Percentiles rank a stretch among this genome's conserved stretches.
Evolutionary conservation across 2,797 vertebrate species (phyloP).

Genomic region (Macropodus opercularis): DNA sequence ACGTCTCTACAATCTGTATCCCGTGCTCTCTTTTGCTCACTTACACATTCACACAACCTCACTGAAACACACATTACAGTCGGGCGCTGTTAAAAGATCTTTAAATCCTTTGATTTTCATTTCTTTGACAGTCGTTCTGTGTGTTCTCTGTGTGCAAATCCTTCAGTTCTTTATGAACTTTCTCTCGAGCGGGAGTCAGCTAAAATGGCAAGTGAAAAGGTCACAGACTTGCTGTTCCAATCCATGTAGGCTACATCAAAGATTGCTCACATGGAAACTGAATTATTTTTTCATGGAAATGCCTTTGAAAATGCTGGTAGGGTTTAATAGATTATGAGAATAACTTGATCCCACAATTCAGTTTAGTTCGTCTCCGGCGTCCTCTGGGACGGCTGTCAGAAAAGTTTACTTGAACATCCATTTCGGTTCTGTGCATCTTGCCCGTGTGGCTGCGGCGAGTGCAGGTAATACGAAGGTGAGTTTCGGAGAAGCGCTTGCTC

Average conservation of each 20-base stretch:
- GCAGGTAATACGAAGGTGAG: slow-evolving; percentile 13
- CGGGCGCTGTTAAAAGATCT: slow-evolving; percentile 36
- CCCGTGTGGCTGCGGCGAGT: slow-evolving; percentile 5
- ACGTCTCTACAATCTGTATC: slow-evolving; percentile 3
- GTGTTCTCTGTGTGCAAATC: slow-evolving; percentile 25
- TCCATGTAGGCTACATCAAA: slow-evolving; percentile 44
- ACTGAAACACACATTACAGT: slow-evolving; percentile 18
- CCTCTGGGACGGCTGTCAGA: slow-evolving; percentile 51
- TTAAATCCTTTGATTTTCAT: slow-evolving; percentile 46
- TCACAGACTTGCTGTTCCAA: slow-evolving; percentile 46
- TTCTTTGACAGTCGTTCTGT: slow-evolving; percentile 40
- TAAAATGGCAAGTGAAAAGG: slow-evolving; percentile 62
- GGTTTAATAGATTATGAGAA: slow-evolving; percentile 65
- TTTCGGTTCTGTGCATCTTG: slow-evolving; percentile 27
- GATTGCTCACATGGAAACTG: slow-evolving; percentile 40
- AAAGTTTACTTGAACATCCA: slow-evolving; percentile 52
- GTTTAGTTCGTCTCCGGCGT: slow-evolving; percentile 31
- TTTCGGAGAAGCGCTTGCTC: slow-evolving; percentile 28
- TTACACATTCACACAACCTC: slow-evolving; percentile 19
- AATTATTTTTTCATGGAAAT: slow-evolving; percentile 60
- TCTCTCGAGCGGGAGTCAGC: slow-evolving; percentile 33
- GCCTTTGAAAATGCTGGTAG: slow-evolving; percentile 50
- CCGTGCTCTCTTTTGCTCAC: slow-evolving; percentile 1
- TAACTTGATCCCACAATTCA: slow-evolving; percentile 58
- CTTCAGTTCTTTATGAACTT: slow-evolving; percentile 46